Evolutionary conservation across 2,888 invertebrate genomes (phyloP).

Genomic region (Tenthredo notha): DNA sequence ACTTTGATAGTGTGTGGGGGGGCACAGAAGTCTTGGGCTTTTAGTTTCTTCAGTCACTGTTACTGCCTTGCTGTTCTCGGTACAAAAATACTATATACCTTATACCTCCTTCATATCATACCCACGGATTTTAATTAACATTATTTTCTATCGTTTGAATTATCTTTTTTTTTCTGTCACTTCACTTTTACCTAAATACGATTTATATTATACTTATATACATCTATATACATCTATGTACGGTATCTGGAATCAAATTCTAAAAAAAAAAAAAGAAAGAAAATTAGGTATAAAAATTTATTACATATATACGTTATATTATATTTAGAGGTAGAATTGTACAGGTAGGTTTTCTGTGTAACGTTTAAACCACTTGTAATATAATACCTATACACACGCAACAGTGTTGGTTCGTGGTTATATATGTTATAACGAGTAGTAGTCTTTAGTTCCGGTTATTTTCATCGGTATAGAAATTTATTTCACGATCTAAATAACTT

Average conservation of each 20-base stretch:
- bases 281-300: too few species aligned
- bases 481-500: not conserved
- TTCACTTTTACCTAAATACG: too few species aligned
- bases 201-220: too few species aligned
- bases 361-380: slow-evolving; percentile 7
- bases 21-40: not conserved
- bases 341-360: not conserved
- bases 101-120: not conserved
- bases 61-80: not conserved
- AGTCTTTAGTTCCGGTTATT: slow-evolving; percentile 19
- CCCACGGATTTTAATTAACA: too few species aligned
- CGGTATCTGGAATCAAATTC: too few species aligned
- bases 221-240: too few species aligned
- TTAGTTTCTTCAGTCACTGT: slow-evolving; percentile 7
- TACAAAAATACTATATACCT: not conserved
- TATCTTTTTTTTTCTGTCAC: too few species aligned
- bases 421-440: not conserved
- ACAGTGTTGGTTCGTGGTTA: not conserved
- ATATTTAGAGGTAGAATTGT: too few species aligned
- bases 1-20: not conserved
- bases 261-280: too few species aligned
- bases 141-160: too few species aligned
- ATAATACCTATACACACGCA: not conserved
- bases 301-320: too few species aligned
- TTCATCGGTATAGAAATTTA: not conserved